Evolutionary conservation across 1,140 invertebrate species (phyloP).

Genomic region (Euwallacea fornicatus): DNA sequence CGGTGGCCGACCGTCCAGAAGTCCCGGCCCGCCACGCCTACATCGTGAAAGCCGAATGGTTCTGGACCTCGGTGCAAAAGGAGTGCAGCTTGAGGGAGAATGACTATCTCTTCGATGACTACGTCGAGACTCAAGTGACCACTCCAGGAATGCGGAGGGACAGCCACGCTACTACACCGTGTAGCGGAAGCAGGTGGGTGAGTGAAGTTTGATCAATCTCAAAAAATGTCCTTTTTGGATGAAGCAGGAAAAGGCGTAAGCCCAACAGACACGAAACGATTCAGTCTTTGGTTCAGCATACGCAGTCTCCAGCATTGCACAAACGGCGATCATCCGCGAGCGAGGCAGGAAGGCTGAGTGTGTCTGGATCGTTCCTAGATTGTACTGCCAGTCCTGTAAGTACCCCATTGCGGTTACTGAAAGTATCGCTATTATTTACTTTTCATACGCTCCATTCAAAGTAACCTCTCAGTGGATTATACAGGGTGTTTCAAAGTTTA

Average conservation of each 20-base stretch:
- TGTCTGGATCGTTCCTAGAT: conserved; percentile 85
- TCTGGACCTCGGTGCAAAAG: conserved; percentile 96
- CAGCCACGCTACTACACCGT: conserved; percentile 58
- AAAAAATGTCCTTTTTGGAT: neutral
- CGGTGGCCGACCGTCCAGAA: conserved; percentile 67
- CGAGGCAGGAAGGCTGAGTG: conserved; percentile 79
- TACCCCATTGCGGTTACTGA: neutral
- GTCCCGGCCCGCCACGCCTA: conserved; percentile 62
- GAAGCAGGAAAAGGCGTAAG: conserved; percentile 59
- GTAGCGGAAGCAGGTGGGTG: conserved; percentile 49
- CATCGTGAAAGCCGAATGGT: conserved; percentile 92
- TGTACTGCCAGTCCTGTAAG: conserved; percentile 76
- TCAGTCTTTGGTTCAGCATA: conserved; percentile 47
- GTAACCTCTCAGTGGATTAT: neutral
- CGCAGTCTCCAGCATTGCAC: conserved; percentile 61
- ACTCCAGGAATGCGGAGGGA: conserved; percentile 62
- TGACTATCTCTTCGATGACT: conserved; percentile 80
- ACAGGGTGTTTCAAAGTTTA: neutral
- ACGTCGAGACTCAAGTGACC: conserved; percentile 27
- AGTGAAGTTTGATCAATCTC: neutral
- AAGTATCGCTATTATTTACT: neutral
- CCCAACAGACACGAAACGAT: conserved; percentile 66
- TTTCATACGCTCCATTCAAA: neutral
- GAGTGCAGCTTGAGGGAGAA: conserved; percentile 88
- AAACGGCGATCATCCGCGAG: conserved; percentile 79